Base-by-base conservation (phyloP, 1,140 invertebrate genomes). In the Triops cancriformis region DNA sequence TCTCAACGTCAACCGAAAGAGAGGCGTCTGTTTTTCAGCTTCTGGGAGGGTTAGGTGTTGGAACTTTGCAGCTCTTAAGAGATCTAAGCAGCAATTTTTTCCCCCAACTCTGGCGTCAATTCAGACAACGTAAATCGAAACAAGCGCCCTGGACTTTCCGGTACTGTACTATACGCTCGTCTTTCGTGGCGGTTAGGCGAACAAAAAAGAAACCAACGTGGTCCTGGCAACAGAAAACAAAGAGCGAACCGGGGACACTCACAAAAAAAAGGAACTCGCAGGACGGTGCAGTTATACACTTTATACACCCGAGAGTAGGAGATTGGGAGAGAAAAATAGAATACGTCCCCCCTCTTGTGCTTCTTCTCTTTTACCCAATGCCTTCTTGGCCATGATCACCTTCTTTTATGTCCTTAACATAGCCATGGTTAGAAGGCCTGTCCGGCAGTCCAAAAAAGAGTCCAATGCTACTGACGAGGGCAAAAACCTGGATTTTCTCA, bases 11-110 rank as follows among this genome's bases (percentile, higher is more conserved):
- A 64, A 18, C 14, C 14, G 23, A 64, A 14, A 64, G n/a, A 64
- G 51, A 64, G 51, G 51, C 51, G 51, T 64, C 51, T 64, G 51
- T 64, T 64, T 64, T 64, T 64, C 51, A 64, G 51, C 51, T 64
- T 64, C 51, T 64, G 51, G 10, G 6, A 14, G 5, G 14, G 14
- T 64, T 64, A 64, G 51, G 51, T 64, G 51, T 64, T 64, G 51
- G n/a, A 64, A 64, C 51, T 64, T n/a, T 64, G 51, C 51, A n/a
- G 18, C 23, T 23, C 23, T 64, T 64, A 18, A 18, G 51, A 64
- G 51, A 64, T n/a, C 18, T 64, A 18, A 64, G 18, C 18, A 18
- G 51, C 18, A 64, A 18, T 64, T 64, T 64, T 64, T 18, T 64
- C 51, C 23, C 23, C 51, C 23, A 64, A 64, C 4, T 37, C 31